Conservation (phyloP, 2,888 invertebrate genomes). For the Punctoribates punctum region DNA sequence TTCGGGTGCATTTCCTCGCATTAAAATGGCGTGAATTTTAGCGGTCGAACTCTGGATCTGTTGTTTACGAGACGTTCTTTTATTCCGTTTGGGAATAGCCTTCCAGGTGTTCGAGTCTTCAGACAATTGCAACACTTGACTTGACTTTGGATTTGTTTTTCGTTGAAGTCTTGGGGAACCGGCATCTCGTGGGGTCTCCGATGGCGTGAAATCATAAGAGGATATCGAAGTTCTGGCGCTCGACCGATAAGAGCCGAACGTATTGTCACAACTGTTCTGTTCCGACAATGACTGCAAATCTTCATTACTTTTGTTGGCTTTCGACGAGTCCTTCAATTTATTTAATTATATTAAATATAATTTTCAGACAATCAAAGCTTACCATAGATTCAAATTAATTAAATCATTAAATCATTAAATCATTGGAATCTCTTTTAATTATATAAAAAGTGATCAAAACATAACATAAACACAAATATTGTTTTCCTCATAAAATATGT, state of each 20-base stretch:
- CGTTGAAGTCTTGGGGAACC: constrained; percentile 1
- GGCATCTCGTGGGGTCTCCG: background rate
- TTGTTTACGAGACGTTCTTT: background rate
- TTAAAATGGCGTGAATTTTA: constrained; percentile 43
- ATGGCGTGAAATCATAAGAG: constrained; percentile 24
- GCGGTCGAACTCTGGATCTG: constrained; percentile 20
- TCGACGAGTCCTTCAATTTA: constrained; percentile 11
- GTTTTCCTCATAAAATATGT: no score
- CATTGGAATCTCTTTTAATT: background rate
- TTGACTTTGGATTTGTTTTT: background rate
- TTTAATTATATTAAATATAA: background rate
- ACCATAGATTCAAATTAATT: background rate
- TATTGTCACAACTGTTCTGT: constrained; percentile 26
- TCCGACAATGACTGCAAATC: constrained; percentile 6
- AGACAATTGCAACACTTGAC: constrained; percentile 34
- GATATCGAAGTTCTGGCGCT: constrained; percentile 22
- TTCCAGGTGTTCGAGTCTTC: constrained; percentile 41
- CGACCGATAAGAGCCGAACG: background rate
- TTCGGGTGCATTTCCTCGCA: constrained; percentile 47
- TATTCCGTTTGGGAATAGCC: background rate
- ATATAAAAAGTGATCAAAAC: background rate
- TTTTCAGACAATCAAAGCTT: background rate
- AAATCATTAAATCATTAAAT: background rate
- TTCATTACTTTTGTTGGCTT: constrained; percentile 14
- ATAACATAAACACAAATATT: no score